A percentile compares a stretch with the other conserved stretches of the same genome.
Conservation (phyloP, 53 echinoderm and acorn worm species). For the Mesocentrotus franciscanus region DNA sequence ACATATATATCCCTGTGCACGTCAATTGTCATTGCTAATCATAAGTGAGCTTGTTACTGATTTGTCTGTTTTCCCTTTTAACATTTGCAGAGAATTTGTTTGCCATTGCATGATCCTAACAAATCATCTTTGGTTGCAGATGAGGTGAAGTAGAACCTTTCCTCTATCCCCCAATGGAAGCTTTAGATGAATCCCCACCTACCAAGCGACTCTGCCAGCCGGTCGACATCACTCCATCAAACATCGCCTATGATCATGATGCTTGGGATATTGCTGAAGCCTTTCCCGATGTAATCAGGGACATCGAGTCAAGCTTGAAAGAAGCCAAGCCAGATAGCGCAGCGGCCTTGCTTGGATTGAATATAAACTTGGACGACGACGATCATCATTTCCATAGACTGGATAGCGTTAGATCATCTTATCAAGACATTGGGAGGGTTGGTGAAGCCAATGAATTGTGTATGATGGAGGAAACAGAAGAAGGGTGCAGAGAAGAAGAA, state of each 20-base stretch:
- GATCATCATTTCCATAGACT: background rate
- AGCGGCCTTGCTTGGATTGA: conserved; percentile 24
- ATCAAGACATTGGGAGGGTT: background rate
- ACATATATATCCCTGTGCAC: background rate
- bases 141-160: conserved; percentile 26
- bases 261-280: conserved; percentile 50
- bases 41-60: background rate
- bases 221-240: conserved; percentile 38
- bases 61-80: conserved; percentile 8
- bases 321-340: conserved; percentile 13
- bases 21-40: background rate
- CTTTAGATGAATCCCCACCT: conserved; percentile 37
- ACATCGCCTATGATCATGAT: conserved; percentile 31
- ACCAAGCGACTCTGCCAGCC: conserved; percentile 43
- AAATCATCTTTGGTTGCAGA: conserved; percentile 58
- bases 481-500: background rate
- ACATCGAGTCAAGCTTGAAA: conserved; percentile 58
- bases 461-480: conserved; percentile 33
- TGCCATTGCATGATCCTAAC: conserved; percentile 58
- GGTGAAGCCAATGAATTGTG: conserved; percentile 10
- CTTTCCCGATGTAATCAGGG: conserved; percentile 53
- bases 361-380: conserved; percentile 22
- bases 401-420: background rate
- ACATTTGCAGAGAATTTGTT: conserved; percentile 39
- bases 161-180: conserved; percentile 61